Evolutionary conservation across 2,888 invertebrate genomes (phyloP).

Genomic region (Limnephilus rhombicus): DNA sequence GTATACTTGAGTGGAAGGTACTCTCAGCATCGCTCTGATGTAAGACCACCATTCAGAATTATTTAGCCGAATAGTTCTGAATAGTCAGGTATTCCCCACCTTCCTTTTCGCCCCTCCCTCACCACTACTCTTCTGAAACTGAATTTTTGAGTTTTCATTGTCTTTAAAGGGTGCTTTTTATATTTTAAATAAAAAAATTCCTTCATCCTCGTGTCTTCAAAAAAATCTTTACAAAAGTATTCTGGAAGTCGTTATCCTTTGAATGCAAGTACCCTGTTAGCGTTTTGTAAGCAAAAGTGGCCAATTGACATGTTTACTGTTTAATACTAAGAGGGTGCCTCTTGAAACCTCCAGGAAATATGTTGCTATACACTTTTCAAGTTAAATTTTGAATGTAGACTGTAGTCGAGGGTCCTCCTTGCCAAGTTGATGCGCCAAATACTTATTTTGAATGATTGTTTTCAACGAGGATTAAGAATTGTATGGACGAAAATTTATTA

Average conservation of each 20-base stretch:
- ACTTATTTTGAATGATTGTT: background rate
- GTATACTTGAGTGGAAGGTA: too few relatives aligned
- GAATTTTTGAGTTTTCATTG: background rate
- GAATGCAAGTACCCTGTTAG: background rate
- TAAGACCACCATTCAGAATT: too few relatives aligned
- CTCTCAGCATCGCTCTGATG: too few relatives aligned
- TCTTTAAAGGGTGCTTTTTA: background rate
- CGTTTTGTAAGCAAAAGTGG: background rate
- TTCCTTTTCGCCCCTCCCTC: too few relatives aligned
- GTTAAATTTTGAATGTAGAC: background rate
- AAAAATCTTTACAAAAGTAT: background rate
- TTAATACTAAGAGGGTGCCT: background rate
- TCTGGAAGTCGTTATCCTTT: background rate
- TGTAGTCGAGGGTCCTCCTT: background rate
- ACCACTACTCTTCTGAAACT: background rate
- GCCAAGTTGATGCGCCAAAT: background rate
- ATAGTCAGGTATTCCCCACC: too few relatives aligned
- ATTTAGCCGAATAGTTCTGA: too few relatives aligned
- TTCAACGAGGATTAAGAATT: background rate
- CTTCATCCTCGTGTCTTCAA: background rate
- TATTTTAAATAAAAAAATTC: background rate
- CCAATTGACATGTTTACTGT: slow-evolving; percentile 3
- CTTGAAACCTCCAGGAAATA: background rate
- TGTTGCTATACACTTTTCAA: background rate
- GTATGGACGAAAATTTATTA: background rate